Evolutionary conservation across 1,140 invertebrate species (phyloP), one percentile per base, ranked within the genome.

Genomic region (Proctacanthus coquilletti): DNA sequence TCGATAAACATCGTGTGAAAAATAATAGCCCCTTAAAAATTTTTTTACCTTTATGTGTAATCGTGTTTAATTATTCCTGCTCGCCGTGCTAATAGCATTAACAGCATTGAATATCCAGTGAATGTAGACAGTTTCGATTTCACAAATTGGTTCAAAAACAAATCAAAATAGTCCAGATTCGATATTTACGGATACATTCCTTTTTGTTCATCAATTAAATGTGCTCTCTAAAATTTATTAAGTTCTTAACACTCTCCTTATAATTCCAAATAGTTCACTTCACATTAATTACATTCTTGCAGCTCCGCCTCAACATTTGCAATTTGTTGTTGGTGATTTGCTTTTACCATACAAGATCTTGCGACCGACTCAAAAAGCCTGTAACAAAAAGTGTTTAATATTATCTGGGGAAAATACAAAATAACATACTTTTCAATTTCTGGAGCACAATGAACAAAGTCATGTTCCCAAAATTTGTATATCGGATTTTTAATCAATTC

Each of bases 401-500:
- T 38, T 25, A 15, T 25, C 29, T 13, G 5, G 10, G n/a, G 35
- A 18, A 36, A 39, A 38, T 19, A 21, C 30, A 23, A 18, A 21
- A 17, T 33, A 70, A n/a, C 74, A 72, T 65, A 91, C 84, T 96
- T 97, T 67, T 95, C 89, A 56, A 98, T 96, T 68, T 99, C 95
- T 6, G 93, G 92, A 18, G 94, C 93, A 66, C 94, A 98, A 56
- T 93, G 86, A 0, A 98, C 94, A 69, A 99, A 99, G 46, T 98
- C 93, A 56, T 98, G 93, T 36, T 80, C 77, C 94, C 94, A 98
- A 63, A 99, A 98, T 62, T 96, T 95, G 67, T 96, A 99, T n/a
- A 77, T 80, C 9, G 87, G 88, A 67, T 98, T 98, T 56, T 97
- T 97, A 49, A 99, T 97, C 13, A 99, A 71, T 64, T 99, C 95